These are phyloP conservation scores for Chaetodon trifasciatus DNA, from an alignment of 2,797 vertebrate species.

Conservation along the genomic window DNA sequence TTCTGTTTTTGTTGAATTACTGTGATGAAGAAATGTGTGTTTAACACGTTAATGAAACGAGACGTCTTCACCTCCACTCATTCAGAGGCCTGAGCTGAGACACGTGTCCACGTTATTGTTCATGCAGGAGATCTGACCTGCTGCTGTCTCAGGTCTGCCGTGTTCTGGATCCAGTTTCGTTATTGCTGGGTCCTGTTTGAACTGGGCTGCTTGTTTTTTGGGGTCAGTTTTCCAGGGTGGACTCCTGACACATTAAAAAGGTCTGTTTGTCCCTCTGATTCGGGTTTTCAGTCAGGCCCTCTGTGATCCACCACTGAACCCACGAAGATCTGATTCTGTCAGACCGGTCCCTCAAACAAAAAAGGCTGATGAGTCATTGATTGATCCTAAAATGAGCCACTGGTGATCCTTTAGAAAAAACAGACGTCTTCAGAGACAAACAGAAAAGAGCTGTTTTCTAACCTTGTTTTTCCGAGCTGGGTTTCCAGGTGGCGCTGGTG, in stretches of 20 bases:
- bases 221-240: too few relatives aligned
- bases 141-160: not conserved
- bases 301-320: not conserved
- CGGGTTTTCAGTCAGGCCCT: not conserved
- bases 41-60: too few relatives aligned
- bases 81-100: too few relatives aligned
- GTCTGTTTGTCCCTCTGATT: too few relatives aligned
- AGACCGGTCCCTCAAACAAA: not conserved
- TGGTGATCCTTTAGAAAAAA: conserved; percentile 1
- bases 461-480: not conserved
- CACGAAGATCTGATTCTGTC: not conserved
- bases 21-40: too few relatives aligned
- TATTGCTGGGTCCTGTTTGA: not conserved
- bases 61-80: too few relatives aligned
- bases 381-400: not conserved
- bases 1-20: too few relatives aligned
- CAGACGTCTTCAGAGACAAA: not conserved
- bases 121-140: too few relatives aligned
- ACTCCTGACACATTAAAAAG: too few relatives aligned
- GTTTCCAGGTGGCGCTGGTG: not conserved
- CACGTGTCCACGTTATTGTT: too few relatives aligned
- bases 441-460: not conserved
- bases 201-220: not conserved
- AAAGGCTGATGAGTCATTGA: not conserved
- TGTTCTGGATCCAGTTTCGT: not conserved